Percentiles rank a stretch among this genome's conserved stretches.
These are phyloP conservation scores for Menidia beryllina DNA, from an alignment of 2,113 vertebrate genomes.

Conservation along the genomic window DNA sequence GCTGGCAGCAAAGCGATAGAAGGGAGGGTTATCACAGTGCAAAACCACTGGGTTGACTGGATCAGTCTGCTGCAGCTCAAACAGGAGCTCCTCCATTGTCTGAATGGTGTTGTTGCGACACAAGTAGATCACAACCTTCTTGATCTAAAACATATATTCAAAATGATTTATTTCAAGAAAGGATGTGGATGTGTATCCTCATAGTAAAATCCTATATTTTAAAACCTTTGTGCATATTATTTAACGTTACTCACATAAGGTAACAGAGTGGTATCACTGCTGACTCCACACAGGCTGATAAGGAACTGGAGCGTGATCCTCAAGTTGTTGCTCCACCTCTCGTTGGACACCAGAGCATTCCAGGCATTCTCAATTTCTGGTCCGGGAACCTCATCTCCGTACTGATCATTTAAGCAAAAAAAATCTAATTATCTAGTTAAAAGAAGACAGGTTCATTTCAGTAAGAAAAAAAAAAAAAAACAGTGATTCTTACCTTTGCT, in stretches of 20 bases:
- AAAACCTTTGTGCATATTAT: not conserved
- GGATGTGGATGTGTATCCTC: not conserved
- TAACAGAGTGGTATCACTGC: constrained; percentile 94
- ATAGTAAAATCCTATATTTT: not conserved
- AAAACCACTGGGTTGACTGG: constrained; percentile 96
- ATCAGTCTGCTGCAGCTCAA: constrained; percentile 97
- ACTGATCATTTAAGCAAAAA: constrained; percentile 77
- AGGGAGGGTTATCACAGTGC: constrained; percentile 97
- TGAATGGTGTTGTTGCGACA: constrained; percentile 99
- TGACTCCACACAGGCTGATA: constrained; percentile 96
- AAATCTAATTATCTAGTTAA: not conserved
- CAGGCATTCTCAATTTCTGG: constrained; percentile 97
- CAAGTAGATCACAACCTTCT: constrained; percentile 96
- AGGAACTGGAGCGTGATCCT: constrained; percentile 94
- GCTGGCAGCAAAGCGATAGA: constrained; percentile 95
- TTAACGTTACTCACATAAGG: constrained; percentile 87
- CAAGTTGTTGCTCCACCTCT: constrained; percentile 97
- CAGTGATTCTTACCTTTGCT: constrained; percentile 86
- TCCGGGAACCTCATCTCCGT: constrained; percentile 95
- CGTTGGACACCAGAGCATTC: constrained; percentile 96
- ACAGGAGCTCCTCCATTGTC: constrained; percentile 98
- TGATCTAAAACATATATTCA: constrained; percentile 85
- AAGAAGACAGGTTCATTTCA: not conserved
- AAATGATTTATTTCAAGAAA: not conserved
- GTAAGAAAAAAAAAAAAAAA: not conserved